Conservation (phyloP, 1,140 invertebrate genomes). For the Ceratina australensis region DNA sequence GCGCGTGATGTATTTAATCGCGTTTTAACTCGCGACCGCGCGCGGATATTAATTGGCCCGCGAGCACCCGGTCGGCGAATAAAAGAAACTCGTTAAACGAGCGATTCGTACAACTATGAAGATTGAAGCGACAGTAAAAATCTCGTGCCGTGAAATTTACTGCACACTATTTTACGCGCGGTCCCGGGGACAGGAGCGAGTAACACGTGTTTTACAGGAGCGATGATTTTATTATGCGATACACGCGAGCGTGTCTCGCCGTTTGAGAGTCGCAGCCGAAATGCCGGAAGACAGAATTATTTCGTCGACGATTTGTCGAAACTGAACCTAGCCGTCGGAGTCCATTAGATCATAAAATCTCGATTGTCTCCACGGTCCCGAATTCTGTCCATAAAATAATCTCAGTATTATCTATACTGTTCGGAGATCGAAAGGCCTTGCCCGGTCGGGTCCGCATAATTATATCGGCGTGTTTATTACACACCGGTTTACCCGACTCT, state of each 20-base stretch:
- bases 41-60: neutral
- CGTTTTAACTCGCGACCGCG: neutral
- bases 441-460: slow-evolving; percentile 71
- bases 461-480: slow-evolving; percentile 76
- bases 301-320: too few species aligned
- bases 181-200: neutral
- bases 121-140: neutral
- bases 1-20: neutral
- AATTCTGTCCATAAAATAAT: neutral
- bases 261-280: too few species aligned
- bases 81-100: neutral
- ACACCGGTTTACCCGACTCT: slow-evolving; percentile 62
- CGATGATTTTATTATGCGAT: neutral
- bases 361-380: too few species aligned
- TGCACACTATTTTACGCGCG: neutral
- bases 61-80: neutral
- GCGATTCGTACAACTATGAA: neutral
- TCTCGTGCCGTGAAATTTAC: neutral
- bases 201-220: neutral
- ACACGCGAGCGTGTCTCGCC: too few species aligned
- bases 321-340: too few species aligned
- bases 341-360: too few species aligned
- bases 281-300: too few species aligned
- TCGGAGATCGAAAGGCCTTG: slow-evolving; percentile 22
- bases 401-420: too few species aligned